Evolutionary conservation across 2,113 vertebrate genomes (phyloP).

Genomic region (Pogonocichla stellata): DNA sequence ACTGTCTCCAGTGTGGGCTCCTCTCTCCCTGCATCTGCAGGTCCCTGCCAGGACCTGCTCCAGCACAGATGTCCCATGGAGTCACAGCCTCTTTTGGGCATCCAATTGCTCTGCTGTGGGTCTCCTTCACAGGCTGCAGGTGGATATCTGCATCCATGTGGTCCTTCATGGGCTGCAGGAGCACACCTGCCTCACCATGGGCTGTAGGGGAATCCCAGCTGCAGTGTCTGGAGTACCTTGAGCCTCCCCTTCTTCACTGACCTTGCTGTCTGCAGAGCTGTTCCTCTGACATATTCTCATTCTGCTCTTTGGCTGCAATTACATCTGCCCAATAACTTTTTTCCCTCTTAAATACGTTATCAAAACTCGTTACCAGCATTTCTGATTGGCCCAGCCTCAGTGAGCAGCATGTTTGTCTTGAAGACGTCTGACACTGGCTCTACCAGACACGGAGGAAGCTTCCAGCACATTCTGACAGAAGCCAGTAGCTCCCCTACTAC

Average conservation of each 20-base stretch:
- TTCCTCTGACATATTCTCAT: neutral
- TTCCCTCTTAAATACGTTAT: neutral
- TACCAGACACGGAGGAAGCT: neutral
- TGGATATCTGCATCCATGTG: neutral
- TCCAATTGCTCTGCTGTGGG: neutral
- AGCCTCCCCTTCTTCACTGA: neutral
- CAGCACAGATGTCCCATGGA: neutral
- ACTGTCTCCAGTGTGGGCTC: neutral
- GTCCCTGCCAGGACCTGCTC: neutral
- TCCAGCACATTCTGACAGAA: neutral
- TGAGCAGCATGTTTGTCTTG: neutral
- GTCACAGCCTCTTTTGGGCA: neutral
- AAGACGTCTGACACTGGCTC: neutral
- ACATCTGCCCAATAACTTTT: neutral
- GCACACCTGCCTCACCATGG: neutral
- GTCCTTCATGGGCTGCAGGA: neutral
- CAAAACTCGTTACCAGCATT: fast-evolving
- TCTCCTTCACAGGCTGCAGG: neutral
- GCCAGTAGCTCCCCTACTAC: too few relatives aligned
- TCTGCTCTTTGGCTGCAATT: neutral
- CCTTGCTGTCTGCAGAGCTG: neutral
- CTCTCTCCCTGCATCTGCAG: neutral
- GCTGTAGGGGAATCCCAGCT: neutral
- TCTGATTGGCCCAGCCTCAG: neutral
- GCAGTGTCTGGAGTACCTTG: neutral